phyloP scores from a whole-genome alignment of 2,113 vertebrate genomes.

The Penelope pileata region DNA sequence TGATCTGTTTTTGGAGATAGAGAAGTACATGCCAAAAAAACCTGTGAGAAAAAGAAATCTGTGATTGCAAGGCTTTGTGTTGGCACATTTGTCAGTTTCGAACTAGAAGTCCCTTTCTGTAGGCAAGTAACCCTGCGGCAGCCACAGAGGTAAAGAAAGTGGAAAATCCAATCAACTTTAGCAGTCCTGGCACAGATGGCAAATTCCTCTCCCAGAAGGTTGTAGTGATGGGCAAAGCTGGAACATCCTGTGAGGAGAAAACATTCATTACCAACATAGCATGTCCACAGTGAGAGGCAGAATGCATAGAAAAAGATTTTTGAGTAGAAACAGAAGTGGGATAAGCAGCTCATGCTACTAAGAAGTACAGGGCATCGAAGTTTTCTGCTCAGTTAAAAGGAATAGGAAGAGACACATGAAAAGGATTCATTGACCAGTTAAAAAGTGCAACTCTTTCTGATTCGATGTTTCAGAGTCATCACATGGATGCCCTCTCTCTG shows the following conservation, averaged over 20 bases:
- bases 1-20: background rate
- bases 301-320: background rate
- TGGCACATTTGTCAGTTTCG: conserved; percentile 56
- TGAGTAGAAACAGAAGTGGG: background rate
- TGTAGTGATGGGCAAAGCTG: conserved; percentile 80
- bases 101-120: conserved; percentile 84
- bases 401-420: background rate
- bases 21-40: background rate
- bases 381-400: background rate
- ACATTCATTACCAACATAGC: background rate
- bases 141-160: conserved; percentile 78
- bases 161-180: conserved; percentile 85
- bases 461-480: background rate
- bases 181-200: conserved; percentile 88
- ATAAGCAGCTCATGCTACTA: background rate
- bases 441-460: background rate
- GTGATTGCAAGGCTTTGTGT: background rate
- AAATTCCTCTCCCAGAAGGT: conserved; percentile 92
- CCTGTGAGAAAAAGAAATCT: background rate
- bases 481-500: background rate
- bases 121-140: conserved; percentile 78
- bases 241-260: conserved; percentile 86
- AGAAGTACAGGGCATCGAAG: background rate
- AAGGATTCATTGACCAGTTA: background rate
- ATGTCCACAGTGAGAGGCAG: background rate